Percentiles rank a stretch among this genome's conserved stretches.
phyloP scores from a whole-genome alignment of 2,797 vertebrate genomes.

The Coranthus polyacanthus region DNA sequence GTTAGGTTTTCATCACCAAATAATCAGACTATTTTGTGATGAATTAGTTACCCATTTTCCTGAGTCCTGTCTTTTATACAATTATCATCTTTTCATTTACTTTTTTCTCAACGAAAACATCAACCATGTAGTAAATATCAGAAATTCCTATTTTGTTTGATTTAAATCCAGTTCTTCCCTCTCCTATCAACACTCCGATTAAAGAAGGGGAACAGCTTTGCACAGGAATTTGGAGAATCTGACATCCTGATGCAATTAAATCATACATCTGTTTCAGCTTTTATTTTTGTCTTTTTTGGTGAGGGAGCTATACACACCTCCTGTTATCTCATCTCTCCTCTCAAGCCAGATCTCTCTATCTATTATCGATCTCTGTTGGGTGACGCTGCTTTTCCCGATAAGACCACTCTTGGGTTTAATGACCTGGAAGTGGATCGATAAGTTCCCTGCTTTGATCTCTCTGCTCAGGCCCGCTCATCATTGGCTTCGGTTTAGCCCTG shows the following conservation, averaged over 20 bases:
- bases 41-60: no score
- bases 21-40: no score
- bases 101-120: no score
- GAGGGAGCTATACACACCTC: constrained; percentile 15
- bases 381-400: constrained; percentile 71
- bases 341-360: constrained; percentile 70
- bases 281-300: constrained; percentile 38
- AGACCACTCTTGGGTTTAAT: constrained; percentile 79
- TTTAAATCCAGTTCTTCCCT: no score
- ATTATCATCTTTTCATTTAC: no score
- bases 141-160: no score
- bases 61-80: no score
- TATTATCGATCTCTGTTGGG: constrained; percentile 76
- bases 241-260: constrained; percentile 26
- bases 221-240: constrained; percentile 31
- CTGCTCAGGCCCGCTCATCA: constrained; percentile 35
- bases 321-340: constrained; percentile 45
- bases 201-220: constrained; percentile 22
- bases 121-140: no score
- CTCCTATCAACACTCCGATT: no score
- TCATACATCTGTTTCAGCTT: constrained; percentile 39
- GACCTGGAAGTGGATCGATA: constrained; percentile 80
- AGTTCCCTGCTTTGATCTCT: constrained; percentile 64
- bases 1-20: no score
- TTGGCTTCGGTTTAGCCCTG: constrained; percentile 35